Conservation (phyloP, 2,888 invertebrate species). For the Smittia aterrima region DNA sequence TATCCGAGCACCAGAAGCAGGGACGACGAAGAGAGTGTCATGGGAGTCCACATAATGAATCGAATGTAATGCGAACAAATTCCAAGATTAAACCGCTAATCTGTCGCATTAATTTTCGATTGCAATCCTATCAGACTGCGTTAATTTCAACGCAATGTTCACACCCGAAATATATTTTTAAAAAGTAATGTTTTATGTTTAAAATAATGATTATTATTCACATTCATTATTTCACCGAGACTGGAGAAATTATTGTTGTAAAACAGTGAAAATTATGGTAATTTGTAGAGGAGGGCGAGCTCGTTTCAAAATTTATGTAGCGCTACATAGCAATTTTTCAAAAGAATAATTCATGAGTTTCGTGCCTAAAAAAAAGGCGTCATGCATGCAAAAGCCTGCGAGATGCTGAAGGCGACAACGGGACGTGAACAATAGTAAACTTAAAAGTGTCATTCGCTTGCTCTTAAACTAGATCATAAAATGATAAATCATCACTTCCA, state of each 20-base stretch:
- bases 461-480: constrained; percentile 33
- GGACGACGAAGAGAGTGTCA: too few species aligned
- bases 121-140: too few species aligned
- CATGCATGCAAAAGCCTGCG: background rate
- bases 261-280: background rate
- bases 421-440: background rate
- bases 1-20: too few species aligned
- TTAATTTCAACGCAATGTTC: too few species aligned
- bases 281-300: background rate
- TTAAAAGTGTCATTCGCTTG: background rate
- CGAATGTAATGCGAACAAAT: too few species aligned
- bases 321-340: background rate
- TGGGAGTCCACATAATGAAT: too few species aligned
- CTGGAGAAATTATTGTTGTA: background rate
- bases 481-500: constrained; percentile 33
- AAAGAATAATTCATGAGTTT: background rate
- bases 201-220: too few species aligned
- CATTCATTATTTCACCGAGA: background rate
- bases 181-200: too few species aligned
- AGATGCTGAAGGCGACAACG: background rate
- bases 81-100: too few species aligned
- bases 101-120: too few species aligned
- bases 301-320: background rate
- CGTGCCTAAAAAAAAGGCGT: background rate
- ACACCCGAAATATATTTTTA: too few species aligned